Conservation (phyloP, 2,888 invertebrate species). For the Syritta pipiens region DNA sequence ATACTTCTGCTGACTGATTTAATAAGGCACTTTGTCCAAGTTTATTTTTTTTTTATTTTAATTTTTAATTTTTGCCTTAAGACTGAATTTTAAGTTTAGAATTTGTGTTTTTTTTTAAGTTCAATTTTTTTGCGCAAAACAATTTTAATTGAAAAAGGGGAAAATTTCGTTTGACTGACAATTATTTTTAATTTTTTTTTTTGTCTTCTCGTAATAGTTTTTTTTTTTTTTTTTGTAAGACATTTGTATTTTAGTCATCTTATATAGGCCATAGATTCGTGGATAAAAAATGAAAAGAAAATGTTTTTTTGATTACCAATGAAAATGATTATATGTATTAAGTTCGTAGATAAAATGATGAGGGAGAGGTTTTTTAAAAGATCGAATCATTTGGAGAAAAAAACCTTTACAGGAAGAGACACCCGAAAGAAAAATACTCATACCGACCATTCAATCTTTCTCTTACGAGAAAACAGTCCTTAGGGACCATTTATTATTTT, state of each 20-base stretch:
- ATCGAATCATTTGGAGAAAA: too few species aligned
- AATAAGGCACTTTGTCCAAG: constrained; percentile 59
- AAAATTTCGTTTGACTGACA: too few species aligned
- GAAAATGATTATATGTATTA: constrained; percentile 5
- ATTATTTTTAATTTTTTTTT: constrained; percentile 9
- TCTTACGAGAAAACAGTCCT: too few species aligned
- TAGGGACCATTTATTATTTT: too few species aligned
- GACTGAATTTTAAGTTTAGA: constrained; percentile 63
- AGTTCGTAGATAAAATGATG: too few species aligned
- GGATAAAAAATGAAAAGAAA: constrained; percentile 6
- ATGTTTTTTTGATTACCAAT: constrained; percentile 18
- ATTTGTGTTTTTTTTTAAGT: constrained; percentile 32
- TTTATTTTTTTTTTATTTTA: constrained; percentile 25
- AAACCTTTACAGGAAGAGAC: too few species aligned
- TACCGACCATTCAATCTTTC: too few species aligned
- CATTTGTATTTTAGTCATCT: constrained; percentile 49
- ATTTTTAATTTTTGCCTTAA: constrained; percentile 55
- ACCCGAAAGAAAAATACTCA: too few species aligned
- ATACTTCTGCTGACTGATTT: constrained; percentile 67
- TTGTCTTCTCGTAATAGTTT: not conserved
- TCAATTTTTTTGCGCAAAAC: constrained; percentile 12
- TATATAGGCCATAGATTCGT: constrained; percentile 55
- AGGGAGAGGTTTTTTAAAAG: too few species aligned
- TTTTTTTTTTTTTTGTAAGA: constrained; percentile 24
- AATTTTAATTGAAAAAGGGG: not conserved